Evolutionary conservation across 2,888 invertebrate species (phyloP).

Genomic region (Coelopa pilipes): DNA sequence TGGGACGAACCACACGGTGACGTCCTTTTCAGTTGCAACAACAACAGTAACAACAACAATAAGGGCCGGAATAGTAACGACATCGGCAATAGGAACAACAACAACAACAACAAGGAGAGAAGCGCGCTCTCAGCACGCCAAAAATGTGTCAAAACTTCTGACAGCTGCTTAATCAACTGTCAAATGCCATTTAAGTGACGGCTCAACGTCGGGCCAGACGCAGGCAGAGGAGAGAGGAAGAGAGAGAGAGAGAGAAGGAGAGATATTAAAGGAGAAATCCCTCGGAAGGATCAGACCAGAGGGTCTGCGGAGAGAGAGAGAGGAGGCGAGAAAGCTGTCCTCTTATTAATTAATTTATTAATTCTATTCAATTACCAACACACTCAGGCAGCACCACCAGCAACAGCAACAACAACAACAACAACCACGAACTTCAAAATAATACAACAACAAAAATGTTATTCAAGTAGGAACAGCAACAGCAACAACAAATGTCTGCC

Average conservation of each 20-base stretch:
- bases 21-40: too few species aligned
- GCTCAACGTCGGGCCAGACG: too few species aligned
- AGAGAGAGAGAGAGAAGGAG: too few species aligned
- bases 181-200: constrained; percentile 25
- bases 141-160: constrained; percentile 3
- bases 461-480: not conserved
- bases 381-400: not conserved
- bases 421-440: not conserved
- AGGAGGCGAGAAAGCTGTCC: too few species aligned
- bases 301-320: too few species aligned
- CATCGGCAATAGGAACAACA: not conserved
- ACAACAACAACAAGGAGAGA: not conserved
- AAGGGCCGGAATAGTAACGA: too few species aligned
- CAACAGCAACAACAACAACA: not conserved
- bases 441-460: too few species aligned
- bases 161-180: constrained; percentile 25
- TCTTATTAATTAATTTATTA: constrained; percentile 7
- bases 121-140: not conserved
- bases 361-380: not conserved
- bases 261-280: too few species aligned
- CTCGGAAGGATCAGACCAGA: too few species aligned
- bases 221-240: not conserved
- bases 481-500: not conserved
- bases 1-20: too few species aligned
- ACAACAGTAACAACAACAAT: not conserved